These are phyloP conservation scores for Caenorhabditis uteleia DNA, from an alignment of 2,888 invertebrate genomes.

Conservation along the genomic window DNA sequence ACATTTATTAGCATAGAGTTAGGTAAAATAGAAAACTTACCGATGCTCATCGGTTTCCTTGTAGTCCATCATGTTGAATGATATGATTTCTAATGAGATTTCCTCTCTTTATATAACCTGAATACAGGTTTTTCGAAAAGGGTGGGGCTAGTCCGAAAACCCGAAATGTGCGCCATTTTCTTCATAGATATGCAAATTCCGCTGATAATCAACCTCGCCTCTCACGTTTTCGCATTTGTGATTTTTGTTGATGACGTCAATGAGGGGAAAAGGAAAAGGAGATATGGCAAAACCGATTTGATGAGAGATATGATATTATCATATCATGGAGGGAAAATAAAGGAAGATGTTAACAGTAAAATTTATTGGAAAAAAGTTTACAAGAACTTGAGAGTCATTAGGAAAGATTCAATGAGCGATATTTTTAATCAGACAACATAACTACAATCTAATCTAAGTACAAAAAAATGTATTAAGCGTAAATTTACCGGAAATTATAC, in stretches of 20 bases:
- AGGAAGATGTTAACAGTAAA: too few species aligned
- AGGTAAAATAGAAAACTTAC: conserved; percentile 12
- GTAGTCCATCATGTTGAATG: conserved; percentile 17
- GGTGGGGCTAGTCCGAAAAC: conserved; percentile 20
- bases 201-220: conserved; percentile 33
- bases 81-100: neutral
- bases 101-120: neutral
- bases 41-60: conserved; percentile 44
- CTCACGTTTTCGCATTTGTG: conserved; percentile 19
- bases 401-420: too few species aligned
- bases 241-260: conserved; percentile 26
- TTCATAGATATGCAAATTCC: conserved; percentile 32
- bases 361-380: too few species aligned
- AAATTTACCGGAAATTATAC: too few species aligned
- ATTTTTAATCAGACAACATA: too few species aligned
- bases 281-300: too few species aligned
- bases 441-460: too few species aligned
- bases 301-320: too few species aligned
- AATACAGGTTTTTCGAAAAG: conserved; percentile 23
- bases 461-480: too few species aligned
- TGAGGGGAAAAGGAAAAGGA: too few species aligned
- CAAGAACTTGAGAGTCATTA: too few species aligned
- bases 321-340: too few species aligned
- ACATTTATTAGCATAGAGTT: neutral
- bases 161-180: conserved; percentile 16